Base-by-base conservation (phyloP, 2,888 invertebrate genomes). In the Conomelus anceps region DNA sequence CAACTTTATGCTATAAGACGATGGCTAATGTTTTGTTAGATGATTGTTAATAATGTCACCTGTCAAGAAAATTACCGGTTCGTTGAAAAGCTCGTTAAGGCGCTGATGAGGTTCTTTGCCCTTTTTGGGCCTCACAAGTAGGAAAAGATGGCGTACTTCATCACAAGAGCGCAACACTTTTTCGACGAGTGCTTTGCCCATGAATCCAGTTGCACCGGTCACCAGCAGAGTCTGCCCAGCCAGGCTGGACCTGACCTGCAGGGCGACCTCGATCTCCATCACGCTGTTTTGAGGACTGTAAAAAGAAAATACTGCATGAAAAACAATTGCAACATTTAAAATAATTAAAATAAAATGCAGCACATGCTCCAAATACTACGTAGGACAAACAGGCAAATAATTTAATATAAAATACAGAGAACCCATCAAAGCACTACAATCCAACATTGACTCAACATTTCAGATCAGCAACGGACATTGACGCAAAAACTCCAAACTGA, bases 171-270 rank as follows among this genome's bases (percentile, higher is more conserved):
- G 94, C 13, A 99, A 93, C n/a, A 99, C 94, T 93, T 98, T 99
- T 93, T 99, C 99, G 6, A 99, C 95, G 0, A 99, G 94, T 90
- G 97, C 97, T 91, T 98, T 95, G 0, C 99, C 99, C n/a, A 99
- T 95, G 92, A 99, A 99, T 4, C 99, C 99, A 1, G 97, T 98
- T 24, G 96, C 98, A 0, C 99, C 99, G 22, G 99, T 99, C 88
- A 99, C 96, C 92, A 99, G 98, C 85, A 99, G 94, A 93, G 95
- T 96, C 93, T 91, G 89, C 84, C 89, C 89, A 20, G 85, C 63
- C n/a, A 63, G 63, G 63, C 63, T n/a, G 6, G 63, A 20, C 63
- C 63, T 63, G 4, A 63, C n/a, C n/a, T 63, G n/a, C 20, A 63
- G 63, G 63, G 63, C 63, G 0, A n/a, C 63, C 63, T 63, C 63